Base-by-base conservation (phyloP, 2,113 vertebrate species). In the Centropristis striata region DNA sequence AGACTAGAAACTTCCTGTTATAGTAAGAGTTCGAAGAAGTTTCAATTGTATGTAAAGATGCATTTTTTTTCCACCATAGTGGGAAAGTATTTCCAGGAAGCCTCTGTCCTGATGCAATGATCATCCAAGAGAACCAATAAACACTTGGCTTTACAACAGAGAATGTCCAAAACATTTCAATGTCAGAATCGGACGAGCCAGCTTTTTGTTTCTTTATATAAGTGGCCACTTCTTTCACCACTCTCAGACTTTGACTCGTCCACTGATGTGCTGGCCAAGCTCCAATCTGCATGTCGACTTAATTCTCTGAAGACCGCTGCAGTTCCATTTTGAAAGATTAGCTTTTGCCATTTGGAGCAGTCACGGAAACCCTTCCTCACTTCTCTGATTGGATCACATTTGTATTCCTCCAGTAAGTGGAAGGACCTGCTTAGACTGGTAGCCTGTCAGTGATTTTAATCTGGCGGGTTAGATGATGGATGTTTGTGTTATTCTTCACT, bases 281-380 rank as follows among this genome's bases (percentile, higher is more conserved):
- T 71, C 57, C 68, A 67, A 18, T 23, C 49, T 20, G 49, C n/a
- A 39, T 13, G 42, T 60, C 49, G 0, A 32, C 55, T 60, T 81
- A 54, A 78, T 81, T 55, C 71, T 66, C 67, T 79, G 44, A 59
- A 32, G 50, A 50, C 51, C 3, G 1, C 71, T 13, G 42, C 53
- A 54, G 37, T 59, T 68, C 10, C 44, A 44, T 72, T 84, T 44
- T 80, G 42, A 67, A 42, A 87, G 66, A 81, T 79, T 73, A 72
- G 75, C 54, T 58, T 70, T 79, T 66, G 50, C n/a, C 51, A 41
- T 86, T 50, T 79, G 16, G 21, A 67, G 47, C 60, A 49, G 77
- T 57, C 53, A 39, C 6, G 2, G 20, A 75, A 77, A 83, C 53
- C 55, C 11, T 37, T 63, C 36, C 20, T 80, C 41, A 23, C 77